Conservation (phyloP, 2,113 vertebrate species). For the Tauraco erythrolophus region DNA sequence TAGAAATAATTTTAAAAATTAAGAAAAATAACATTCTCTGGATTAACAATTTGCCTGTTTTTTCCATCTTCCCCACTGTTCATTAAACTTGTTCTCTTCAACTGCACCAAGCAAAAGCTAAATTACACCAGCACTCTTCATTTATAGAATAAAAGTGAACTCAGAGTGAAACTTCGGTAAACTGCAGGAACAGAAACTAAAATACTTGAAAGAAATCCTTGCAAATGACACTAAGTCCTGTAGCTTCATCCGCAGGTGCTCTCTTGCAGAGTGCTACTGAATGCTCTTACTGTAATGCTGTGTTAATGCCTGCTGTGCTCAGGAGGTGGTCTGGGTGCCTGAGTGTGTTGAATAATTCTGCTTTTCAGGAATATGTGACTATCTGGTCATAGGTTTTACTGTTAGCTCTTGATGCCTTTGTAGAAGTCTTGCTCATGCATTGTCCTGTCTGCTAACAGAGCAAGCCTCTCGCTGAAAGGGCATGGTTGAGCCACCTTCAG, state of each 20-base stretch:
- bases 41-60: background rate
- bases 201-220: background rate
- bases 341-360: background rate
- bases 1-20: background rate
- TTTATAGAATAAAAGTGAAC: background rate
- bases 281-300: background rate
- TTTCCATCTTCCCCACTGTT: background rate
- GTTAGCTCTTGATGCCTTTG: background rate
- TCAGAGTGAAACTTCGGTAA: background rate
- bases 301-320: background rate
- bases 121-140: accelerated
- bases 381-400: background rate
- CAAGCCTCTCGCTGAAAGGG: background rate
- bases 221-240: background rate
- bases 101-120: background rate
- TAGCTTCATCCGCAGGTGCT: background rate
- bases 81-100: background rate
- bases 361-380: background rate
- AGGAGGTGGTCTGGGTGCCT: background rate
- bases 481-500: background rate
- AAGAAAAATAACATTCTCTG: background rate
- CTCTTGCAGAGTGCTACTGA: background rate
- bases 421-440: background rate
- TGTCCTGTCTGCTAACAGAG: background rate
- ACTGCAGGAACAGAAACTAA: background rate